Evolutionary conservation across 1,140 invertebrate species (phyloP).

Genomic region (Lutraria rhynchaena): DNA sequence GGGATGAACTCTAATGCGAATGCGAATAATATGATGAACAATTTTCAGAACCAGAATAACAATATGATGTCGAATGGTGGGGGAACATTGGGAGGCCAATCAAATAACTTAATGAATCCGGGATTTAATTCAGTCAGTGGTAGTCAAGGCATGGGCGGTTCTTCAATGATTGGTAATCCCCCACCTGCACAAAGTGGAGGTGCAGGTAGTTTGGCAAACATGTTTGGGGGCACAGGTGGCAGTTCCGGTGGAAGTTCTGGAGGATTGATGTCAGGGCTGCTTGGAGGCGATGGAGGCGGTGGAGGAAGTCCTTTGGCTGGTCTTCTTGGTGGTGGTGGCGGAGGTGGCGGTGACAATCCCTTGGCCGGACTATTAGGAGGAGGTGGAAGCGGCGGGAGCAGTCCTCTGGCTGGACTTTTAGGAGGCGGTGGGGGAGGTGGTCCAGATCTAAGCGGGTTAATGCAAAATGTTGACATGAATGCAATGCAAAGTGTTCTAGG

Average conservation of each 20-base stretch:
- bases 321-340: conserved; percentile 15
- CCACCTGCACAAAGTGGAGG: neutral
- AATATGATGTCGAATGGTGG: neutral
- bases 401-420: neutral
- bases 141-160: neutral
- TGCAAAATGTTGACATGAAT: conserved; percentile 34
- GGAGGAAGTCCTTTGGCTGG: neutral
- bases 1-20: neutral
- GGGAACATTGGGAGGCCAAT: too few relatives aligned
- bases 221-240: conserved; percentile 2
- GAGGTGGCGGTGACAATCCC: conserved; percentile 15
- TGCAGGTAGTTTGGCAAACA: neutral
- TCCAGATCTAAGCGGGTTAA: conserved; percentile 5
- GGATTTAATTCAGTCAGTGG: neutral
- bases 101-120: too few relatives aligned
- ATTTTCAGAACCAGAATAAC: too few relatives aligned
- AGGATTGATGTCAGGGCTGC: neutral
- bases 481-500: conserved; percentile 7
- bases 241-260: neutral
- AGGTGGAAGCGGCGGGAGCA: neutral
- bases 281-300: conserved; percentile 21
- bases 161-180: neutral
- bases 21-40: too few relatives aligned
- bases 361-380: conserved; percentile 14
- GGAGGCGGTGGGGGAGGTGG: conserved; percentile 15